Percentiles rank a stretch among this genome's conserved stretches.
Conservation (phyloP, 2,797 vertebrate species). For the Squalus acanthias region DNA sequence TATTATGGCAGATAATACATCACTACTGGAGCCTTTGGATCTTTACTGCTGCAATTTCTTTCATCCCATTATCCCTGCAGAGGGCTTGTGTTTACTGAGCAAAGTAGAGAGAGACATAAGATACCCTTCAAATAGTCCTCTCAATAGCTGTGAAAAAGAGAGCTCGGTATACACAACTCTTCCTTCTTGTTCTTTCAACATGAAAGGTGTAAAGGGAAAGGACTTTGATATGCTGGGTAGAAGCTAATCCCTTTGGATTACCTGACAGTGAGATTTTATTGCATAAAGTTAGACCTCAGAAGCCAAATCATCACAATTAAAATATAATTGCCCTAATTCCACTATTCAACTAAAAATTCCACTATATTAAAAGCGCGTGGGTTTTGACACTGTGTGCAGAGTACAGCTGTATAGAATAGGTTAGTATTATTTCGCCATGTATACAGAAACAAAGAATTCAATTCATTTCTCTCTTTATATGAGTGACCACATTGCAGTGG, state of each 20-base stretch:
- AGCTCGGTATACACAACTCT: neutral
- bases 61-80: conserved; percentile 42
- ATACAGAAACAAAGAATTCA: neutral
- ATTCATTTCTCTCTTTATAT: too few species aligned
- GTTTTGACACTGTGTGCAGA: neutral
- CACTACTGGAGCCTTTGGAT: conserved; percentile 39
- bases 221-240: neutral
- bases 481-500: neutral
- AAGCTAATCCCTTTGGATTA: neutral
- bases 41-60: conserved; percentile 41
- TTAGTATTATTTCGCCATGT: neutral
- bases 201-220: neutral
- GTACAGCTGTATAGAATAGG: neutral
- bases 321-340: neutral
- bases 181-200: neutral
- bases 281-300: neutral
- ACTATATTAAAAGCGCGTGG: neutral
- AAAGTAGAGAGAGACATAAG: conserved; percentile 43
- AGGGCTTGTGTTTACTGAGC: conserved; percentile 40
- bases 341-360: neutral
- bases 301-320: neutral
- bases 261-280: neutral
- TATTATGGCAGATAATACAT: conserved; percentile 50
- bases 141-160: neutral
- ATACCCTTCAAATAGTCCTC: conserved; percentile 42